A percentile compares a stretch with the other conserved stretches of the same genome.
Conservation (phyloP, 2,113 vertebrate genomes). For the Anguilla japonica region DNA sequence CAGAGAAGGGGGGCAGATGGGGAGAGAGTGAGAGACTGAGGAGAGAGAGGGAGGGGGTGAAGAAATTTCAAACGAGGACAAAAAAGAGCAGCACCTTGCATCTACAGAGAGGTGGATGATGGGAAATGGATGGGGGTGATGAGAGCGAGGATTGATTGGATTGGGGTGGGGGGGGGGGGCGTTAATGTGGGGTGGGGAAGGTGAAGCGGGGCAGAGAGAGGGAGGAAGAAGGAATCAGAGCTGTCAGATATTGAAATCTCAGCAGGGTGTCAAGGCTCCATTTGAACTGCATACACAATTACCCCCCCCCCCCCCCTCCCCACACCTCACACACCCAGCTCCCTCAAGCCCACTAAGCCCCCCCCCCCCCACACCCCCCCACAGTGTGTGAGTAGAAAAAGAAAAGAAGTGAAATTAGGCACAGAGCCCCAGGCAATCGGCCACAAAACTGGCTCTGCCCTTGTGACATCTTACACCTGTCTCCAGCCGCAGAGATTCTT, state of each 20-base stretch:
- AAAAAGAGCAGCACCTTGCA: slow-evolving; percentile 8
- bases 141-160: slow-evolving; percentile 22
- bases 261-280: slow-evolving; percentile 69
- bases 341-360: background rate
- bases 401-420: background rate
- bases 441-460: background rate
- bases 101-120: background rate
- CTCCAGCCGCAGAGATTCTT: background rate
- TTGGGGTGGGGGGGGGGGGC: slow-evolving; percentile 38
- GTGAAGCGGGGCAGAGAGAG: slow-evolving; percentile 51
- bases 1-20: background rate
- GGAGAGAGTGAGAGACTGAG: background rate
- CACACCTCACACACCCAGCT: slow-evolving; percentile 38
- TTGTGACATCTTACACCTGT: background rate
- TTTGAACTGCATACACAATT: slow-evolving; percentile 72
- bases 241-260: slow-evolving; percentile 76
- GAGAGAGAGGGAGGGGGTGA: background rate
- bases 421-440: background rate
- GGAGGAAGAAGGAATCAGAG: slow-evolving; percentile 68
- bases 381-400: background rate
- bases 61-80: background rate
- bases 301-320: slow-evolving; percentile 32
- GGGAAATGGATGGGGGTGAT: slow-evolving; percentile 19
- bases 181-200: slow-evolving; percentile 67
- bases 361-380: background rate